Percentiles rank a stretch among this genome's conserved stretches.
These are phyloP conservation scores for Chelidonichthys spinosus DNA, from an alignment of 2,797 vertebrate genomes.

Conservation along the genomic window DNA sequence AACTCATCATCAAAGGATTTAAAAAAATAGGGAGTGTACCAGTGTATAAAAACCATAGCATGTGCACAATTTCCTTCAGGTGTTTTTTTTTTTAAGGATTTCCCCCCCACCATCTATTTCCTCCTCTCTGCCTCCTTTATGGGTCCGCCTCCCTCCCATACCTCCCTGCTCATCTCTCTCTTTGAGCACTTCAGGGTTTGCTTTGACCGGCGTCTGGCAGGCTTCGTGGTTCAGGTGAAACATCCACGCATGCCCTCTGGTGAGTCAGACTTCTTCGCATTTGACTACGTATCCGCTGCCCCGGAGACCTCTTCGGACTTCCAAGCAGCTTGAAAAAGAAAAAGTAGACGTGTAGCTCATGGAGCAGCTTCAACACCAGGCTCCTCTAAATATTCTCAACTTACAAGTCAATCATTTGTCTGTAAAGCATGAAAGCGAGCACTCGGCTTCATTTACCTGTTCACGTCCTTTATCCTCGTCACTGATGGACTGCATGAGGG, in stretches of 20 bases:
- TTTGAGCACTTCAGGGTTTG: constrained; percentile 36
- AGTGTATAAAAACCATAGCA: constrained; percentile 63
- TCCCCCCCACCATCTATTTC: background rate
- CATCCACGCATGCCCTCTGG: constrained; percentile 80
- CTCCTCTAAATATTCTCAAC: background rate
- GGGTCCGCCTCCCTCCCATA: background rate
- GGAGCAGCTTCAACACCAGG: background rate
- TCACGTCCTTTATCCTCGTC: constrained; percentile 74
- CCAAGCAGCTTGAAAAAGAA: constrained; percentile 64
- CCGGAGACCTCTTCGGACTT: constrained; percentile 77
- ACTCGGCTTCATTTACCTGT: constrained; percentile 62
- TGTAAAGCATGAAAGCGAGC: background rate
- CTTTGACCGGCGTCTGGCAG: constrained; percentile 20
- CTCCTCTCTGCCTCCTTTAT: constrained; percentile 10
- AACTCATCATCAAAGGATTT: constrained; percentile 22
- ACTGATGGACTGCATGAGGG: constrained; percentile 94
- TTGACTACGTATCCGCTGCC: constrained; percentile 73
- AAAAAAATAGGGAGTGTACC: constrained; percentile 28
- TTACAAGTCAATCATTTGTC: background rate
- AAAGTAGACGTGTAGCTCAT: background rate
- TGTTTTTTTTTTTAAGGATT: background rate
- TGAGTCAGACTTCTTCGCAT: constrained; percentile 72
- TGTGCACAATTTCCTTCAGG: constrained; percentile 23
- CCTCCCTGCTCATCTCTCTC: constrained; percentile 3
- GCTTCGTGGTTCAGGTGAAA: constrained; percentile 82